Percentiles rank a stretch among this genome's conserved stretches.
Evolutionary conservation across 2,797 vertebrate species (phyloP).

Genomic region (Calcarius lapponicus): DNA sequence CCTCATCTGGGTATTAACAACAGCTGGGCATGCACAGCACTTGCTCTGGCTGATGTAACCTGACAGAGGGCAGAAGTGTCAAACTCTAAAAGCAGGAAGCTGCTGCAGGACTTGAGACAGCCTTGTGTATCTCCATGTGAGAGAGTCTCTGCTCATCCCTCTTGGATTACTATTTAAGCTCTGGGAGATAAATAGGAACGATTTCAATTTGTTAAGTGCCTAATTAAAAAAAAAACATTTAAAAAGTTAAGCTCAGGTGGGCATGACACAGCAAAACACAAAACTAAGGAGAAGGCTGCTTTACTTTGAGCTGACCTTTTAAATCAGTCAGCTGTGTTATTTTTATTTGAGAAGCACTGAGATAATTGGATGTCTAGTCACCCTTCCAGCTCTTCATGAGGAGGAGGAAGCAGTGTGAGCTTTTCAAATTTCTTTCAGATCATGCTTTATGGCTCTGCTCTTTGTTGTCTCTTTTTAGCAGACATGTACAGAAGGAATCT

Average conservation of each 20-base stretch:
- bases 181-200: neutral
- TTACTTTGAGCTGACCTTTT: neutral
- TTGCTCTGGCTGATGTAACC: neutral
- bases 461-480: neutral
- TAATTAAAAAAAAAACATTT: neutral
- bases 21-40: neutral
- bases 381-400: neutral
- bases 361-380: neutral
- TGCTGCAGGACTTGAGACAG: neutral
- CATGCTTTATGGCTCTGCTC: neutral
- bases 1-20: neutral
- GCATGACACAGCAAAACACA: slow-evolving; percentile 12
- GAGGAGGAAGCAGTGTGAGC: neutral
- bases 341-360: neutral
- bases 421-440: neutral
- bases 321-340: neutral
- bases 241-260: neutral
- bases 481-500: neutral
- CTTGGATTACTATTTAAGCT: neutral
- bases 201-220: neutral
- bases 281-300: neutral
- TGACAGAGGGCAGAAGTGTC: neutral
- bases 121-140: rapidly evolving
- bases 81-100: neutral
- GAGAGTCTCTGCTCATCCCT: neutral